Evolutionary conservation across 1,140 invertebrate genomes (phyloP).

Genomic region (Drosophila quadrilineata): DNA sequence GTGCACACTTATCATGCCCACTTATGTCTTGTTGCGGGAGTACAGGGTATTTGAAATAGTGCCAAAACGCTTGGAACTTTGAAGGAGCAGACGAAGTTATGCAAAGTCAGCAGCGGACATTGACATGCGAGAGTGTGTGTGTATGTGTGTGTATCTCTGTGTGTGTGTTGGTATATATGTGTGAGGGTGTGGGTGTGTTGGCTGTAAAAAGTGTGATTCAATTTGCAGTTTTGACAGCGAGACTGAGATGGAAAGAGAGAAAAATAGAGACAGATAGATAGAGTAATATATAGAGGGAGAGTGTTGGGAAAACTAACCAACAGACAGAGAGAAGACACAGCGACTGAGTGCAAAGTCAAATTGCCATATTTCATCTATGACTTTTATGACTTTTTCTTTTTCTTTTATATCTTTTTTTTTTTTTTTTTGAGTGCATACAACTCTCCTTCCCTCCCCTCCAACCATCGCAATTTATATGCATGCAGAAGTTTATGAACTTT

Average conservation of each 20-base stretch:
- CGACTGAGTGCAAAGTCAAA: conserved; percentile 49
- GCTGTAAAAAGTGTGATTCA: conserved; percentile 58
- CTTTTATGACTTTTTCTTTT: conserved; percentile 71
- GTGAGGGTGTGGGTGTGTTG: conserved; percentile 5
- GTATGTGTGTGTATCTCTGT: conserved; percentile 17
- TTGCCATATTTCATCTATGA: conserved; percentile 76
- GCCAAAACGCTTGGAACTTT: conserved; percentile 59
- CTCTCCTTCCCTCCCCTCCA: background rate
- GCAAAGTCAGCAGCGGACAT: conserved; percentile 76
- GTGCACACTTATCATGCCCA: background rate
- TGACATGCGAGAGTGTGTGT: conserved; percentile 52
- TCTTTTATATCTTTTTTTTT: no score
- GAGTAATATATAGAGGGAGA: background rate
- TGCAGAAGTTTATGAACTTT: conserved; percentile 36
- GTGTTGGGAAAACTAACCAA: conserved; percentile 2
- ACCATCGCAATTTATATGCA: conserved; percentile 38
- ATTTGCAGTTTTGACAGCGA: conserved; percentile 71
- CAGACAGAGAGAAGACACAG: background rate
- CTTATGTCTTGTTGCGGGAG: background rate
- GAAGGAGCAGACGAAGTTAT: conserved; percentile 62
- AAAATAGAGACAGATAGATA: background rate
- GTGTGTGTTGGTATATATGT: conserved; percentile 9
- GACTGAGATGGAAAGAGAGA: conserved; percentile 16
- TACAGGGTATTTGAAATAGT: conserved; percentile 47
- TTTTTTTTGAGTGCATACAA: conserved; percentile 43